Conservation (phyloP, 2,888 invertebrate species). For the Notocelia uddmanniana region DNA sequence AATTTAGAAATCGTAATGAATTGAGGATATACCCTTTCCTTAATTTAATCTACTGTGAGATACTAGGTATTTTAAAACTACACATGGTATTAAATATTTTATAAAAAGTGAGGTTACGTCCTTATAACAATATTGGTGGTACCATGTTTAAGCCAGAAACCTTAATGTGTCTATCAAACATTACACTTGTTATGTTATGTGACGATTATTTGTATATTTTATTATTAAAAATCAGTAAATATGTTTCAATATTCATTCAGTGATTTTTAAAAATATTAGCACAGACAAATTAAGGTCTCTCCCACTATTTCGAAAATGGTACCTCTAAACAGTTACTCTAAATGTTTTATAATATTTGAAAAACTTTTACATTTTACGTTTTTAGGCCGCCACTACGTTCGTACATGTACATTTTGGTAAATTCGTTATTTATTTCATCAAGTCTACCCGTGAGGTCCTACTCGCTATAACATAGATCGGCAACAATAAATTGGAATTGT, state of each 20-base stretch:
- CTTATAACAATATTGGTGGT: constrained; percentile 30
- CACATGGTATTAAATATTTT: constrained; percentile 36
- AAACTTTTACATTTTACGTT: constrained; percentile 49
- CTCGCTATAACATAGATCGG: background rate
- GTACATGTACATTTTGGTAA: constrained; percentile 53
- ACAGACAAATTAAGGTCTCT: constrained; percentile 2
- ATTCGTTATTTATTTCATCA: constrained; percentile 54
- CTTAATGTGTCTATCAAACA: constrained; percentile 8
- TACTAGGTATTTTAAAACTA: constrained; percentile 32
- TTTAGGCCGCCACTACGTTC: constrained; percentile 60
- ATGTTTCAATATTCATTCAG: no score
- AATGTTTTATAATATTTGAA: constrained; percentile 30
- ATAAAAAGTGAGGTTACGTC: constrained; percentile 45
- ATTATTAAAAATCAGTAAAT: no score
- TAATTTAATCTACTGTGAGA: constrained; percentile 31
- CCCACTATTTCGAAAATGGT: background rate
- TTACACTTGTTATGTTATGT: background rate
- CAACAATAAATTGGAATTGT: no score
- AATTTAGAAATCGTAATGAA: constrained; percentile 32
- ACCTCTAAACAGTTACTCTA: constrained; percentile 30
- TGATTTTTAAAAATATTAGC: background rate
- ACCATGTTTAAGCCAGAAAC: constrained; percentile 9
- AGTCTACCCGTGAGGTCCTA: constrained; percentile 31
- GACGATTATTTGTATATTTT: background rate
- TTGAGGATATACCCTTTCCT: constrained; percentile 18